Percentiles rank a stretch among this genome's conserved stretches.
Evolutionary conservation across 2,797 vertebrate species (phyloP).

Genomic region (Microctenopoma lineatum): DNA sequence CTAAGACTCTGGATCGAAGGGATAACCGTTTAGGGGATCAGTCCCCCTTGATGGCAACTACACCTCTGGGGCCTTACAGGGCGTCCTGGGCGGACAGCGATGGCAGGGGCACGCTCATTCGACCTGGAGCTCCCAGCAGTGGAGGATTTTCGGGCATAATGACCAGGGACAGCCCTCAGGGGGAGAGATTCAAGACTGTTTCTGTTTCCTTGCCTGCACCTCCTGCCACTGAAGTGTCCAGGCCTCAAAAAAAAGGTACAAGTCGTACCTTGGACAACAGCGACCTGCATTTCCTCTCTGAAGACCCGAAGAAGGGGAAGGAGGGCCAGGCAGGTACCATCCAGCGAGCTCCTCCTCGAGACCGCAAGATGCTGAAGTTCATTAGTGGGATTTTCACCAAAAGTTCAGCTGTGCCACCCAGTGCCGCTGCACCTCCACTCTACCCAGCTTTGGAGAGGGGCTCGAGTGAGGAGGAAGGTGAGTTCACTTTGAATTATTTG

Average conservation of each 20-base stretch:
- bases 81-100: slow-evolving; percentile 94
- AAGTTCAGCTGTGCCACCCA: slow-evolving; percentile 83
- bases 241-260: slow-evolving; percentile 87
- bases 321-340: slow-evolving; percentile 71
- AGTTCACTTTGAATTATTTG: slow-evolving; percentile 34
- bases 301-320: slow-evolving; percentile 78
- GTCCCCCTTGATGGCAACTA: slow-evolving; percentile 74
- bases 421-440: slow-evolving; percentile 62
- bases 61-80: slow-evolving; percentile 84
- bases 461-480: slow-evolving; percentile 85
- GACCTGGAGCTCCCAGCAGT: slow-evolving; percentile 76
- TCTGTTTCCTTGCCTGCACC: slow-evolving; percentile 77
- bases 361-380: slow-evolving; percentile 96
- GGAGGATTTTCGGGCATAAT: slow-evolving; percentile 81
- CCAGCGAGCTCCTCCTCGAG: slow-evolving; percentile 83
- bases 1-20: slow-evolving; percentile 80
- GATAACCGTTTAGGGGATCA: slow-evolving; percentile 76
- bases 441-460: slow-evolving; percentile 78
- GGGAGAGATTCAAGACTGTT: slow-evolving; percentile 79
- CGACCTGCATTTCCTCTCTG: slow-evolving; percentile 86
- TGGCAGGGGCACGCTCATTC: slow-evolving; percentile 78
- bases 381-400: slow-evolving; percentile 96
- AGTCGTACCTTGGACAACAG: slow-evolving; percentile 95
- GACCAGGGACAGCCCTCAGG: slow-evolving; percentile 79
- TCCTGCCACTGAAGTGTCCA: slow-evolving; percentile 58